Base-by-base conservation (phyloP, 1,140 invertebrate species). In the Semibalanus balanoides region DNA sequence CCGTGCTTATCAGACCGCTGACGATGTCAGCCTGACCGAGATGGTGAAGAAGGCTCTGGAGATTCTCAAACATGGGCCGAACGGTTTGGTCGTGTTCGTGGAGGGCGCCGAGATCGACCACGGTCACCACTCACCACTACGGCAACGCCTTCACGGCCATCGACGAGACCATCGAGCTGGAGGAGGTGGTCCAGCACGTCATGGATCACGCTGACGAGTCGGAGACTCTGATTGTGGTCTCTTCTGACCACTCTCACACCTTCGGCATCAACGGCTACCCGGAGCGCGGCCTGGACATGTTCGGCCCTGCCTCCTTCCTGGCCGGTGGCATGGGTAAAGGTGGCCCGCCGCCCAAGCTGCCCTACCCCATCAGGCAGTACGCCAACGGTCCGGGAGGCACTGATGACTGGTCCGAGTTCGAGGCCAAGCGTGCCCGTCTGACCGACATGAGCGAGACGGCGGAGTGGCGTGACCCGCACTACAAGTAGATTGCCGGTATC, bases 241-340 rank as follows among this genome's bases (percentile, higher is more conserved):
- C 91, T 0, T 88, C 92, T 0, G 92, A 93, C 83, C 92, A 93
- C 82, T 90, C 90, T 3, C 91, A 93, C 79, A 90, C 90, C 0
- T 82, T 94, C 75, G 83, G 86, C 9, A 89, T 93, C 30, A 90
- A 89, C 80, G 91, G 91, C 0, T 91, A 92, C 80, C 87, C 90
- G 0, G 85, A 85, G 7, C 83, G 90, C 79, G 90, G 90, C 35
- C 89, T 88, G 79, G 85, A 89, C 79, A 90, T 92, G 74, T 86
- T 90, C 3, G 87, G 88, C 64, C 74, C 28, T 70, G 73, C 72
- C 31, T 77, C 35, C 72, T 74, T 77, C 35, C 35, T 64, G 76
- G 77, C 30, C 25, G 71, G 35, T n/a, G 74, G 43, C 35, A 75
- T 28, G 43, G 30, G 19, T 30, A 30, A 31, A 19, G 69, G 40